These are phyloP conservation scores for Lindbergichthys nudifrons DNA, from an alignment of 2,797 vertebrate genomes.

Conservation along the genomic window DNA sequence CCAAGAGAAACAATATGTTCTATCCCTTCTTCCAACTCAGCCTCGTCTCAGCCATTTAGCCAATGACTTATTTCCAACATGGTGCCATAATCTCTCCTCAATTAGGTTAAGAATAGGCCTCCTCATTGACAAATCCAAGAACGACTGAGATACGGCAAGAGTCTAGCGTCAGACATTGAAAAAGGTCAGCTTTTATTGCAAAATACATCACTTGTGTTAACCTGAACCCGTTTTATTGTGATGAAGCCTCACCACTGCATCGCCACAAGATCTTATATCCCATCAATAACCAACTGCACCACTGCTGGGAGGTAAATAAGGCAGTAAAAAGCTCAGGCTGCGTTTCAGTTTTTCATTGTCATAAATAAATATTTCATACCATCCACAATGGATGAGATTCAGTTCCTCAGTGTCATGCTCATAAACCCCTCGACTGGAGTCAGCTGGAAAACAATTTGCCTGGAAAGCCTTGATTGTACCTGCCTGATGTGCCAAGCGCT, in stretches of 20 bases:
- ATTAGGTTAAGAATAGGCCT: conserved; percentile 10
- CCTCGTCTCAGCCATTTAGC: conserved; percentile 23
- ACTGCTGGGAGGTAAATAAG: conserved; percentile 29
- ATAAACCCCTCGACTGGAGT: conserved; percentile 40
- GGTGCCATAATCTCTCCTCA: conserved; percentile 5
- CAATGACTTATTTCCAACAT: conserved; percentile 37
- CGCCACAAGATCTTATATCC: neutral
- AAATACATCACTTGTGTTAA: neutral
- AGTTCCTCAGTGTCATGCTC: conserved; percentile 38
- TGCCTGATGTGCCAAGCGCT: conserved; percentile 46
- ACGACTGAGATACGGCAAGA: neutral
- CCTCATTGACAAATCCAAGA: conserved; percentile 14
- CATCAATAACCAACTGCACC: conserved; percentile 17
- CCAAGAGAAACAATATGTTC: neutral
- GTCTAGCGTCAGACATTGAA: conserved; percentile 3
- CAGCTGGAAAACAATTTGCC: conserved; percentile 50
- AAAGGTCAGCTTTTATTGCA: conserved; percentile 2
- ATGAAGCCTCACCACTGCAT: conserved; percentile 3
- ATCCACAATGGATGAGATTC: conserved; percentile 43
- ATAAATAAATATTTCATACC: conserved; percentile 58
- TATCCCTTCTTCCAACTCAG: conserved; percentile 13
- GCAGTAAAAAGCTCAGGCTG: conserved; percentile 23
- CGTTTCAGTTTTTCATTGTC: conserved; percentile 10
- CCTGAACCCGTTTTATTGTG: neutral
- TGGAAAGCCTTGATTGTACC: conserved; percentile 53